Base-by-base conservation (phyloP, 2,113 vertebrate species). In the Epinephelus fuscoguttatus region DNA sequence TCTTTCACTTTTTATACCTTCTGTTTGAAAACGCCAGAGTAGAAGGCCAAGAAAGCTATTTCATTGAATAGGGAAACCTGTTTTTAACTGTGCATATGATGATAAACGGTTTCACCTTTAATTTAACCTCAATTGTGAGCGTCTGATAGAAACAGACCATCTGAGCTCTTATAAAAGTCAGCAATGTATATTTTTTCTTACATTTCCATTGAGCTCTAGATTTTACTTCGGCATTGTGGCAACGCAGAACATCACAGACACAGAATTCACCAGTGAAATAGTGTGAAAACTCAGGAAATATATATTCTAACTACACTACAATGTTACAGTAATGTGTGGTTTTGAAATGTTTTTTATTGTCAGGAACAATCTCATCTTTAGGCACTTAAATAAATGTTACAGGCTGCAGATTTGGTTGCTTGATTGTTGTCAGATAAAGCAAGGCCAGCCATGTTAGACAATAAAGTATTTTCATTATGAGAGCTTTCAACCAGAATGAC, bases 341-440 rank as follows among this genome's bases (percentile, higher is more conserved):
- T 53, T 6, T 15, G 0, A 75, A 45, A 8, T 66, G 42, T 42
- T 42, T 15, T 45, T 27, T 1, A 56, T 66, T 14, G 14, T 56
- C n/a, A 75, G 33, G n/a, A 21, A 23, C 15, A 25, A 13, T 25
- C 30, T 55, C 0, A 13, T 40, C 23, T 45, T 27, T 6, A 45
- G 21, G 18, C 17, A 15, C 19, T 47, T 67, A 5, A 56, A 27
- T 14, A 64, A 55, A 63, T n/a, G 49, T 52, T 25, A 19, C 19
- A 42, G 21, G 11, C 21, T 55, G 7, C 10, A 3, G 18, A 76
- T 47, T 21, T 67, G 37, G 33, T 4, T 8, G 42, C 9, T 13
- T 68, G 53, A 57, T 47, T 57, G 19, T 18, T 50, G 25, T 49
- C 18, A 37, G 33, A 76, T 53, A 53, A 75, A 53, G n/a, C 60